Evolutionary conservation across 2,113 vertebrate species (phyloP), one percentile per base, ranked within the genome.

Genomic region (Chiloscyllium plagiosum): DNA sequence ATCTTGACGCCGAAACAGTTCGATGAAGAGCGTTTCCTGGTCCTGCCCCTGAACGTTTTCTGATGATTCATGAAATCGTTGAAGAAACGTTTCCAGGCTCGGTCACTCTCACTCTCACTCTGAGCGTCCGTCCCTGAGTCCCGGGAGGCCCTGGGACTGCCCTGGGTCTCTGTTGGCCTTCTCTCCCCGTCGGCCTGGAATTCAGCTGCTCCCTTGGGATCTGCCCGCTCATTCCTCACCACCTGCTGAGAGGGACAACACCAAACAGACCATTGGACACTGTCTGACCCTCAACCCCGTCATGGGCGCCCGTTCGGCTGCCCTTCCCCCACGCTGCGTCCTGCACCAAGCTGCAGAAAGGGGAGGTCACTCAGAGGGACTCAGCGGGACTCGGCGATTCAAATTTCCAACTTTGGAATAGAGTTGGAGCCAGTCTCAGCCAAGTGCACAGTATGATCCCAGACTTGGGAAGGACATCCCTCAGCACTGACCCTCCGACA

Each of bases 1-100:
- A 98, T 97, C 96, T 98, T 98, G 97, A 98, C 97, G 72, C 98
- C 98, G 0, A 98, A 98, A 86, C 98, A 98, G 86, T 98, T 98
- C 33, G 97, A 97, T 0, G 96, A 95, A 78, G 96, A 96, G 0
- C 96, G 96, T 96, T 98, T 98, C 96, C 97, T 96, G 96, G 96
- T 97, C 56, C 98, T 97, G 66, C 97, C 97, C 76, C 97, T 96
- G 47, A 97, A 97, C 94, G 96, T 97, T 76, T 96, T 96, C 96
- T 97, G 97, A 13, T 47, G 97, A 85, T 24, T 96, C 94, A 98
- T 96, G 89, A 98, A 96, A 83, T 98, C 97, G 0, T 96, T 96
- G 61, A 98, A 96, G 96, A 98, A 96, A 0, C 68, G 97, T 0
- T 96, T 96, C 33, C 97, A 96, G 42, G 29, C 96, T 1, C 76